These are phyloP conservation scores for Drosophila pallidifrons DNA, from an alignment of 1,140 invertebrate species.

Conservation along the genomic window DNA sequence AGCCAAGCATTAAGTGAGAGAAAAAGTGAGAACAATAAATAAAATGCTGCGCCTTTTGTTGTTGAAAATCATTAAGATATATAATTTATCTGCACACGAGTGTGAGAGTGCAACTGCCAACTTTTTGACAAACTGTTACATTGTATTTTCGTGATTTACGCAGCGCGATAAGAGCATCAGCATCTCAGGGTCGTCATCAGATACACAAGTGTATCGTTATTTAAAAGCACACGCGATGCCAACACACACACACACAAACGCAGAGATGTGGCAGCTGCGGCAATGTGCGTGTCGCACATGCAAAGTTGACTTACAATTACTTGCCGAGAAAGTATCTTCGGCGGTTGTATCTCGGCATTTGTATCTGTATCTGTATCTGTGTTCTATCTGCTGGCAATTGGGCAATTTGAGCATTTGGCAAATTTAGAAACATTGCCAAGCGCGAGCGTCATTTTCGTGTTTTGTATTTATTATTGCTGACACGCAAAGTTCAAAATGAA, in stretches of 20 bases:
- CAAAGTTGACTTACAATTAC: slow-evolving; percentile 61
- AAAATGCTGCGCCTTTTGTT: slow-evolving; percentile 42
- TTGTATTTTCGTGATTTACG: slow-evolving; percentile 60
- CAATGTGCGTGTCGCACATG: slow-evolving; percentile 46
- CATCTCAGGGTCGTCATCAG: slow-evolving; percentile 27
- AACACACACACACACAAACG: slow-evolving; percentile 9
- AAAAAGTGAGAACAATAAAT: slow-evolving; percentile 33
- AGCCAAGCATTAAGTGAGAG: background rate
- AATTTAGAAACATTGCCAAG: slow-evolving; percentile 56
- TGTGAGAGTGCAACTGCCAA: slow-evolving; percentile 37
- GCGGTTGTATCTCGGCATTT: background rate
- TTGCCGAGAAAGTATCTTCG: slow-evolving; percentile 20
- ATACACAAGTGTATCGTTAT: slow-evolving; percentile 57
- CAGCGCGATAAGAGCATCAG: slow-evolving; percentile 33
- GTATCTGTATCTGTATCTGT: slow-evolving; percentile 35
- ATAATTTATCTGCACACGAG: slow-evolving; percentile 42
- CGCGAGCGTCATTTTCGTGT: slow-evolving; percentile 26
- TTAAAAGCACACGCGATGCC: slow-evolving; percentile 49
- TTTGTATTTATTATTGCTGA: slow-evolving; percentile 61
- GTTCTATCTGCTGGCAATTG: slow-evolving; percentile 25
- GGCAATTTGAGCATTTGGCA: slow-evolving; percentile 44
- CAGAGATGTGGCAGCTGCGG: slow-evolving; percentile 10
- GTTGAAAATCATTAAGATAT: slow-evolving; percentile 62
- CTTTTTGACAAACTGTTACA: slow-evolving; percentile 65
- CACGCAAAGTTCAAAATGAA: slow-evolving; percentile 61